Evolutionary conservation across 2,888 invertebrate species (phyloP).

Genomic region (Andrena haemorrhoa): DNA sequence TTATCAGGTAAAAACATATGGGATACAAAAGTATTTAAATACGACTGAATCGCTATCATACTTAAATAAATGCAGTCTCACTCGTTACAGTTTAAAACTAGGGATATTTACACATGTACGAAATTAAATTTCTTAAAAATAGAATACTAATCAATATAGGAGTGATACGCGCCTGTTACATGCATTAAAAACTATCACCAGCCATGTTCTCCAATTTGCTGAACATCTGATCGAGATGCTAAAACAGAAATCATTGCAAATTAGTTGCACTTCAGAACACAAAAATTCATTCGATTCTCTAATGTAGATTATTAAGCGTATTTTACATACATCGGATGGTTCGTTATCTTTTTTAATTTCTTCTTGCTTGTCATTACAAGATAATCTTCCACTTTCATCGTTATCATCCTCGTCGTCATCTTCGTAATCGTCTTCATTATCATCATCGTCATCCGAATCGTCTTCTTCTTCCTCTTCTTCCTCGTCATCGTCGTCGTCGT

Average conservation of each 20-base stretch:
- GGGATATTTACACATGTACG: slow-evolving; percentile 74
- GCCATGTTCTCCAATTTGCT: slow-evolving; percentile 79
- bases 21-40: slow-evolving; percentile 59
- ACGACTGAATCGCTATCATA: slow-evolving; percentile 41
- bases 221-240: slow-evolving; percentile 81
- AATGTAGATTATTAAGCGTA: neutral
- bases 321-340: slow-evolving; percentile 77
- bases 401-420: slow-evolving; percentile 49
- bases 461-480: slow-evolving; percentile 72
- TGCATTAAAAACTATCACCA: slow-evolving; percentile 75
- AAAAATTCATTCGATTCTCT: slow-evolving; percentile 6
- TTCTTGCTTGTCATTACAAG: slow-evolving; percentile 36
- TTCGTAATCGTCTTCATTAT: slow-evolving; percentile 64
- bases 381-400: slow-evolving; percentile 60
- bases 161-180: slow-evolving; percentile 23
- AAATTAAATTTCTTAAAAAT: slow-evolving; percentile 43
- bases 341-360: slow-evolving; percentile 71
- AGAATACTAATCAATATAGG: slow-evolving; percentile 29
- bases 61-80: slow-evolving; percentile 72
- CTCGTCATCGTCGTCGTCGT: slow-evolving; percentile 74
- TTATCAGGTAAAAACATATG: slow-evolving; percentile 55
- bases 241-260: slow-evolving; percentile 59
- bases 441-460: slow-evolving; percentile 73
- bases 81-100: slow-evolving; percentile 59
- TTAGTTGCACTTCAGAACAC: slow-evolving; percentile 11